Conservation (phyloP, 2,888 invertebrate genomes). For the Aricia artaxerxes region DNA sequence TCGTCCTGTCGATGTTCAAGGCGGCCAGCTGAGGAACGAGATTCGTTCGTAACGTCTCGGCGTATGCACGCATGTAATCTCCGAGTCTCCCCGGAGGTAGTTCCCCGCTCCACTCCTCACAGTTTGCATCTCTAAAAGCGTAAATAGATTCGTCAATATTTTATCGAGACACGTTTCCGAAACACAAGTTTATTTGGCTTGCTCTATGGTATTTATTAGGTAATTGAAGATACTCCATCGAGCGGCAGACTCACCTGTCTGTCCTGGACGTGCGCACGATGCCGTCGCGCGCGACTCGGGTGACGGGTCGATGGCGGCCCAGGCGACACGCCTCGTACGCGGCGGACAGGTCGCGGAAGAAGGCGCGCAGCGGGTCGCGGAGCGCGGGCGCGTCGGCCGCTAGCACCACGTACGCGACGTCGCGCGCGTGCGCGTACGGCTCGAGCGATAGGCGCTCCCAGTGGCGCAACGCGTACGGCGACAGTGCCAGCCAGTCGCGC, state of each 20-base stretch:
- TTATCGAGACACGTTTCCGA: neutral
- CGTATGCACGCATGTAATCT: conserved; percentile 92
- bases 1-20: conserved; percentile 61
- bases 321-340: conserved; percentile 97
- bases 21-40: conserved; percentile 64
- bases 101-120: conserved; percentile 94
- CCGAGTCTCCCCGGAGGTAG: conserved; percentile 90
- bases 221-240: neutral
- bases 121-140: conserved; percentile 68
- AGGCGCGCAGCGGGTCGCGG: conserved; percentile 87
- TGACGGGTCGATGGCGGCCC: conserved; percentile 95
- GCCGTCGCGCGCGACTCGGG: conserved; percentile 91
- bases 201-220: neutral
- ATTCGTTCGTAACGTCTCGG: conserved; percentile 69
- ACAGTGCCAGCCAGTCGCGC: conserved; percentile 95
- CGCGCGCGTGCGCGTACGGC: conserved; percentile 96
- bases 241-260: conserved; percentile 44
- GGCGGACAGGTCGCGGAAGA: conserved; percentile 95
- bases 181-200: too few species aligned
- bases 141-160: neutral
- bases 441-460: conserved; percentile 99
- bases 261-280: conserved; percentile 85
- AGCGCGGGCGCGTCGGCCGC: conserved; percentile 95
- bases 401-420: conserved; percentile 96
- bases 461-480: conserved; percentile 95